These are phyloP conservation scores for Scaptomyza reducta DNA, from an alignment of 2,888 invertebrate genomes.

Conservation along the genomic window DNA sequence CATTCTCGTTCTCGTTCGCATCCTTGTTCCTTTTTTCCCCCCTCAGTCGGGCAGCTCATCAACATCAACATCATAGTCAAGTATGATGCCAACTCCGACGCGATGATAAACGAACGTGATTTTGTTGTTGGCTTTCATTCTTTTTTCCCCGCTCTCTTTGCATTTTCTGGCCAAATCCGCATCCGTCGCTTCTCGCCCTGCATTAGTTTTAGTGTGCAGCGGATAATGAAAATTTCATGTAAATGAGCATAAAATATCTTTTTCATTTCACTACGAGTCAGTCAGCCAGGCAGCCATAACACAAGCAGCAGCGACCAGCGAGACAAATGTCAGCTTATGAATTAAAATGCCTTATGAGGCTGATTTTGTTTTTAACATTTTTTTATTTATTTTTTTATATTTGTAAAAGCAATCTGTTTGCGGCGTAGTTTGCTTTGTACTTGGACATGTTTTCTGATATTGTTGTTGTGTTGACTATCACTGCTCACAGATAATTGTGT, in stretches of 20 bases:
- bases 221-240: conserved; percentile 81
- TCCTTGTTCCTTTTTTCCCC: conserved; percentile 31
- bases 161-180: conserved; percentile 52
- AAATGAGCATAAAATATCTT: conserved; percentile 83
- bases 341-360: conserved; percentile 80
- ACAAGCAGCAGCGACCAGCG: conserved; percentile 33
- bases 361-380: conserved; percentile 50
- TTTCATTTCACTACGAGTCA: conserved; percentile 73
- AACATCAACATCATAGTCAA: conserved; percentile 77
- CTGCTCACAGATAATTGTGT: conserved; percentile 53
- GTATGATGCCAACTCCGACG: conserved; percentile 63
- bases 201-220: conserved; percentile 70
- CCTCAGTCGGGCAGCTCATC: conserved; percentile 69
- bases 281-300: conserved; percentile 46
- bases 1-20: conserved; percentile 27
- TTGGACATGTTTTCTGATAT: conserved; percentile 1
- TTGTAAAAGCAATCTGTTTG: conserved; percentile 33
- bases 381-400: not conserved
- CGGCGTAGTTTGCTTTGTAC: not conserved
- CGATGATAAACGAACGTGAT: conserved; percentile 78
- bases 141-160: not conserved
- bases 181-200: conserved; percentile 38
- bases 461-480: conserved; percentile 21
- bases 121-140: conserved; percentile 66
- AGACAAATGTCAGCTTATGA: conserved; percentile 83